Percentiles rank a stretch among this genome's conserved stretches.
phyloP scores from a whole-genome alignment of 2,797 vertebrate genomes.

The Pangasius mekongensis region DNA sequence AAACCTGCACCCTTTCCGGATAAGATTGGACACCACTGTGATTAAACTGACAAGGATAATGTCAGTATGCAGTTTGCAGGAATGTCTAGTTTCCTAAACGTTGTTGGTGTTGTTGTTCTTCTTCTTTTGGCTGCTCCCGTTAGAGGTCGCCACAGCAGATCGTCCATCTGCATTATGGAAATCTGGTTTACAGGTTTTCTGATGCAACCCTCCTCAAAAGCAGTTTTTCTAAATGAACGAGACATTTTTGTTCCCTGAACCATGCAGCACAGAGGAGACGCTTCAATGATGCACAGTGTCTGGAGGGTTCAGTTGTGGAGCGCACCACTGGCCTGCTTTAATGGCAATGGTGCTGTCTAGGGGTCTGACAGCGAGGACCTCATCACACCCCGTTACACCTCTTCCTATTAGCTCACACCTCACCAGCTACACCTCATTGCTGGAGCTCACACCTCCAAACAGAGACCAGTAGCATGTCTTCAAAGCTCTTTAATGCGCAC shows the following conservation, averaged over 20 bases:
- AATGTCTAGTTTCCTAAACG: background rate
- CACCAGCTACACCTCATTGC: constrained; percentile 18
- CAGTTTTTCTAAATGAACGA: background rate
- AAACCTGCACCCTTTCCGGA: too few species aligned
- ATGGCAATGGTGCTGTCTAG: background rate
- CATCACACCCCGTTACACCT: constrained; percentile 25
- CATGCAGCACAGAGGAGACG: background rate
- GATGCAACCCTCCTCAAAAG: too few species aligned
- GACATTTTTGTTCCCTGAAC: background rate
- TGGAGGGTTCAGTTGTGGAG: background rate
- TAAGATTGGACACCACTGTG: too few species aligned
- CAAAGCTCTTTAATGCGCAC: background rate
- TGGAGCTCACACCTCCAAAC: constrained; percentile 24
- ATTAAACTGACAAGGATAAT: background rate
- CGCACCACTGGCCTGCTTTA: background rate
- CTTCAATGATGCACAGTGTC: background rate
- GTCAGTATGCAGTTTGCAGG: background rate
- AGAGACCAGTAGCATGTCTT: constrained; percentile 13
- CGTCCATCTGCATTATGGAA: too few species aligned
- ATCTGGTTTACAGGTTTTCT: too few species aligned
- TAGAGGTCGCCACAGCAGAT: too few species aligned
- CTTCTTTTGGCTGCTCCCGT: too few species aligned
- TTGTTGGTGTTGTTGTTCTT: too few species aligned
- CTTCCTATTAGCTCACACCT: constrained; percentile 8
- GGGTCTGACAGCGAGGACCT: constrained; percentile 11